These are phyloP conservation scores for Nyctibius grandis DNA, from an alignment of 2,797 vertebrate species.

Conservation along the genomic window DNA sequence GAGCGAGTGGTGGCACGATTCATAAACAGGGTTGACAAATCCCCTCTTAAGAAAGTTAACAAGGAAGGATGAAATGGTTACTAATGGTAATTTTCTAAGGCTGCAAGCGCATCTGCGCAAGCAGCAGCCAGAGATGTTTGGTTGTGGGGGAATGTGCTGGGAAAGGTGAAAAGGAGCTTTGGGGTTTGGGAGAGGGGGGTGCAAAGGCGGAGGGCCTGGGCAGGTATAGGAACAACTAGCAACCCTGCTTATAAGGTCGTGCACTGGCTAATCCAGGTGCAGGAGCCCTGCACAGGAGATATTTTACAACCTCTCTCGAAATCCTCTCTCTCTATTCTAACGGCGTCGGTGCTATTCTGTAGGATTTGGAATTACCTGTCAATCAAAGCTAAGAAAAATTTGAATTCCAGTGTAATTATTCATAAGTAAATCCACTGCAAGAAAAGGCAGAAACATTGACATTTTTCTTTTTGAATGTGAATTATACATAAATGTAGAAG, in stretches of 20 bases:
- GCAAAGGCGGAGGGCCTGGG: neutral
- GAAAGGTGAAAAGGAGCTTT: neutral
- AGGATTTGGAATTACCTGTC: conserved; percentile 61
- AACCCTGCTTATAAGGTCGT: conserved; percentile 58
- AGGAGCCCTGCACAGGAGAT: conserved; percentile 32
- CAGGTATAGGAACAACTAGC: neutral
- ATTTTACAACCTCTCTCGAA: conserved; percentile 36
- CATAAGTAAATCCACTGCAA: conserved; percentile 53
- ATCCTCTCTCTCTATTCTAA: conserved; percentile 54
- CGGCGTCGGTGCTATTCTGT: conserved; percentile 28
- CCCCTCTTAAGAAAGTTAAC: neutral
- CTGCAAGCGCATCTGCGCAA: neutral
- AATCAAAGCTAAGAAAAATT: conserved; percentile 49
- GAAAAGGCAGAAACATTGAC: conserved; percentile 52
- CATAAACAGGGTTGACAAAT: conserved; percentile 44
- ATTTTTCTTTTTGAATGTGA: conserved; percentile 57
- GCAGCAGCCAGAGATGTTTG: neutral
- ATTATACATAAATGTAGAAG: conserved; percentile 56
- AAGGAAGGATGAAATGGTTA: neutral
- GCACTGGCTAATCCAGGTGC: conserved; percentile 29
- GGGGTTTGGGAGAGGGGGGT: neutral
- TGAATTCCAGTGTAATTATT: conserved; percentile 58
- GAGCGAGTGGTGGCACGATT: neutral
- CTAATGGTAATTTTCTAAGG: neutral
- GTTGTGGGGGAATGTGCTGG: neutral